Evolutionary conservation across 2,113 vertebrate species (phyloP), one percentile per base, ranked within the genome.

Genomic region (Scortum barcoo): DNA sequence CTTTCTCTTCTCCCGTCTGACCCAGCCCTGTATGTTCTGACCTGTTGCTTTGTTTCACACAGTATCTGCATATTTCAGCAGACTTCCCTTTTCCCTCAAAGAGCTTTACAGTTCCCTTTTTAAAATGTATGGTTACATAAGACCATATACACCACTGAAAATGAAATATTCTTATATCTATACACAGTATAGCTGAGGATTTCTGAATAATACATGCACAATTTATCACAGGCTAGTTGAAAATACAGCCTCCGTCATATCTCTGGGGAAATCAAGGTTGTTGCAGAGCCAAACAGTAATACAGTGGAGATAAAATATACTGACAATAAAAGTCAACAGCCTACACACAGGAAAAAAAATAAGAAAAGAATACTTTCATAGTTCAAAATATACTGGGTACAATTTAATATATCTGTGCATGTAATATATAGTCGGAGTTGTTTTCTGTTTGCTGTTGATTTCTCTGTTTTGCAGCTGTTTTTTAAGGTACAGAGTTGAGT

Each of bases 31-130:
- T 46, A 28, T 46, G 20, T 48, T 30, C 24, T 30, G 44, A 30
- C 65, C 44, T 50, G n/a, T 57, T 77, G 51, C 53, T 77, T 66
- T 44, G 33, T 53, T 19, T 53, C 33, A 24, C 13, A 16, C 28
- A 40, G 8, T n/a, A 24, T 66, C 36, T n/a, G 36, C 26, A 56
- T 33, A 73, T 67, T 66, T 56, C 40, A 66, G 44, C 33, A 30
- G n/a, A 24, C 28, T 74, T 30, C 53, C 1, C 19, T 28, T 57
- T 54, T 24, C n/a, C n/a, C 22, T 20, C 60, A 8, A 46, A 46
- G 48, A 50, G 22, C 60, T 69, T 67, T 30, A 40, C 9, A 11
- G 17, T 4, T 16, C 19, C 17, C 16, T 60, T 16, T 16, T 50
- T 61, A 70, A 17, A 54, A 42, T 28, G 20, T 33, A n/a, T 71